Base-by-base conservation (phyloP, 2,113 vertebrate species). In the Ammodytes marinus region DNA sequence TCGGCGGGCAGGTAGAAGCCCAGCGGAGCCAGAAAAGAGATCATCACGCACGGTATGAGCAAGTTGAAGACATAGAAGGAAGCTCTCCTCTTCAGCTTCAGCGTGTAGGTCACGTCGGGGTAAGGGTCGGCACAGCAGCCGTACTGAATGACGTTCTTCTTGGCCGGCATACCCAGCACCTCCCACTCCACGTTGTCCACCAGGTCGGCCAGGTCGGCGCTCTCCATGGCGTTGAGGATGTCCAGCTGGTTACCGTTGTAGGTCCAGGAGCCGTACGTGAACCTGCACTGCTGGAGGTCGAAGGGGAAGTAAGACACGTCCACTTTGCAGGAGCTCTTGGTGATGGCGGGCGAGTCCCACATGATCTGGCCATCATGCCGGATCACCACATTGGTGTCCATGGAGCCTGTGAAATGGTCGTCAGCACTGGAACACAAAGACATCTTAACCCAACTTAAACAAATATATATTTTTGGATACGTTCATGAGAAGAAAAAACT, bases 231-330 rank as follows among this genome's bases (percentile, higher is more conserved):
- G 5, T 96, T 95, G 15, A 76, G 85, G 59, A 98, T 94, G 80
- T 98, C 96, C 1, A 99, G 92, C 86, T 97, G 97, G 93, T 97
- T 96, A 0, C 97, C 97, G 0, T 96, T 97, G 91, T 99, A 95
- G 8, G 97, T 98, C 97, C 97, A 98, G n/a, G 97, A 99, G 79
- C 97, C 97, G 0, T 97, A 98, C 19, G 97, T 97, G 89, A 99
- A 95, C 74, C 80, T 92, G 80, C 97, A 98, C 54, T 84, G 95
- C 94, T 98, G 97, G 1, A 95, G 84, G 0, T 99, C 97, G 0
- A 98, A 98, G 11, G 97, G 97, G 86, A 99, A 99, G 88, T 95
- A 97, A 1, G 97, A 96, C 80, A 98, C 97, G 2, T 99, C 97
- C 83, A 98, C 97, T 59, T 95, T 96, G 94, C 97, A 98, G 59